Evolutionary conservation across 2,888 invertebrate species (phyloP).

Genomic region (Thyatira batis): DNA sequence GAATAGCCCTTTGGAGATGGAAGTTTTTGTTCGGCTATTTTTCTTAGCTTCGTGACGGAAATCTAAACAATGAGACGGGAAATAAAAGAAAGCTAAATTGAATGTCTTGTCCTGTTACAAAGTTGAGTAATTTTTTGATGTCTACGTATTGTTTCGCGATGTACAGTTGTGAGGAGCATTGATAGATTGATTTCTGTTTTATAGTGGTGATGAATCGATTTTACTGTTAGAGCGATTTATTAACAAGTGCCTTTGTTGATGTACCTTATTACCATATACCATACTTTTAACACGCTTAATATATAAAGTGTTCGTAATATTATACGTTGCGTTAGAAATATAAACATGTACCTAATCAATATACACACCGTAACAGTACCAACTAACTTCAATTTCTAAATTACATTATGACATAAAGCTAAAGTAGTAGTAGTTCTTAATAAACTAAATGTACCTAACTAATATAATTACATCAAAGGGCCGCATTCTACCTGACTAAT

Average conservation of each 20-base stretch:
- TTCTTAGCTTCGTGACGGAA: conserved; percentile 56
- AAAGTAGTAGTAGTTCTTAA: too few species aligned
- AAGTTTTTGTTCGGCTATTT: conserved; percentile 56
- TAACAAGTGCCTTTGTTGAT: neutral
- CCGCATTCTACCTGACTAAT: conserved; percentile 2
- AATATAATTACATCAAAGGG: neutral
- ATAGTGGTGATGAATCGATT: neutral
- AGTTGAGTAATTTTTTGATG: conserved; percentile 38
- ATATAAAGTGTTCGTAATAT: too few species aligned
- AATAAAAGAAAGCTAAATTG: conserved; percentile 61
- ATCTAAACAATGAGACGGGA: conserved; percentile 59
- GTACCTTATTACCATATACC: neutral
- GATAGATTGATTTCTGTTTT: neutral
- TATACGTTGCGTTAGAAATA: too few species aligned
- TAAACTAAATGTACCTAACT: too few species aligned
- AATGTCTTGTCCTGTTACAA: conserved; percentile 50
- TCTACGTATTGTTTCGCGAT: neutral
- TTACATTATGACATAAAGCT: too few species aligned
- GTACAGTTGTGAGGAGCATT: neutral
- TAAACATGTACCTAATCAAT: too few species aligned
- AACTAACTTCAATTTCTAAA: too few species aligned
- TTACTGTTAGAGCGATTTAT: neutral
- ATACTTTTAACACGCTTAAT: too few species aligned
- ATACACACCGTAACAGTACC: too few species aligned
- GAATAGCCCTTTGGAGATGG: conserved; percentile 50